phyloP scores from a whole-genome alignment of 2,113 vertebrate genomes.

The Archilochus colubris region DNA sequence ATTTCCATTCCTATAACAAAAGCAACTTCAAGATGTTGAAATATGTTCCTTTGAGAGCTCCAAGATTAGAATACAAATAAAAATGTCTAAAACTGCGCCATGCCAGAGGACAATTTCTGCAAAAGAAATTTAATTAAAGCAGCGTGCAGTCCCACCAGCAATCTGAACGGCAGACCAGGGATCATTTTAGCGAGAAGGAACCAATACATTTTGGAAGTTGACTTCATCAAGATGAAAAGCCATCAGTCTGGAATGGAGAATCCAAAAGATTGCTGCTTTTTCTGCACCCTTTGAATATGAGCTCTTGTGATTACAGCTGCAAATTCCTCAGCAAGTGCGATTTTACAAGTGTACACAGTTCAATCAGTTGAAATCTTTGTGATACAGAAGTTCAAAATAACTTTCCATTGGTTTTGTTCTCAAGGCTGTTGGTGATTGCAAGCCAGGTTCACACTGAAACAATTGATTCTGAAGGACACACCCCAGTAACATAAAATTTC shows the following conservation, averaged over 20 bases:
- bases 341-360: conserved; percentile 66
- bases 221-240: conserved; percentile 60
- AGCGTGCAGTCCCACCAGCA: conserved; percentile 57
- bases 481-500: conserved; percentile 67
- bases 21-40: conserved; percentile 75
- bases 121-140: conserved; percentile 70
- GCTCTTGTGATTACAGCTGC: conserved; percentile 31
- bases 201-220: conserved; percentile 37
- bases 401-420: conserved; percentile 65
- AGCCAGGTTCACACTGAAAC: conserved; percentile 61
- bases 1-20: conserved; percentile 81
- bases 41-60: conserved; percentile 72
- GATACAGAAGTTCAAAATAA: conserved; percentile 62
- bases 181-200: conserved; percentile 44
- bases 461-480: conserved; percentile 45
- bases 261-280: conserved; percentile 39
- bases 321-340: conserved; percentile 60
- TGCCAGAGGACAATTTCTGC: conserved; percentile 71
- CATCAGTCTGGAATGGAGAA: conserved; percentile 29
- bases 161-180: conserved; percentile 23
- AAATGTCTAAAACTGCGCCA: conserved; percentile 70
- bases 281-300: conserved; percentile 40
- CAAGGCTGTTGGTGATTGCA: conserved; percentile 48
- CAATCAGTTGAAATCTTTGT: conserved; percentile 59
- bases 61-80: conserved; percentile 73